phyloP scores from a whole-genome alignment of 2,888 invertebrate species.

The Caradrina kadenii region DNA sequence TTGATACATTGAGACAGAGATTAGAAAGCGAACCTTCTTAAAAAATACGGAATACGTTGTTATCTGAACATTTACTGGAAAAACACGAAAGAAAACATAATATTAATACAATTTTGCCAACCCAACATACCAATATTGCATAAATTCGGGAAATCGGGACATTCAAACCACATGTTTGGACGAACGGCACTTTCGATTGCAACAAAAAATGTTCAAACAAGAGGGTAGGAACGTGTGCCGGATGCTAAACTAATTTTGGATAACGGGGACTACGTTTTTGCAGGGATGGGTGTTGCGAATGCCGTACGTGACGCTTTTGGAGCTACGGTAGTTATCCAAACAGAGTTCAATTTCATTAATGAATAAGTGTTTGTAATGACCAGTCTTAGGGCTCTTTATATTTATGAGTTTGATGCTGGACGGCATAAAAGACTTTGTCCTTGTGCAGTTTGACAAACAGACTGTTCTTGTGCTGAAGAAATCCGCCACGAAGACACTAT shows the following conservation, averaged over 20 bases:
- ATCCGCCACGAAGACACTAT: neutral
- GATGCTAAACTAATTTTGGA: conserved; percentile 77
- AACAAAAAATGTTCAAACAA: conserved; percentile 68
- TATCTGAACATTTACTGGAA: too few species aligned
- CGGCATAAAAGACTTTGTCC: too few species aligned
- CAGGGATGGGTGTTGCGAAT: conserved; percentile 42
- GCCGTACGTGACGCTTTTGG: conserved; percentile 6
- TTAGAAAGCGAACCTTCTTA: too few species aligned
- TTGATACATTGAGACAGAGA: too few species aligned
- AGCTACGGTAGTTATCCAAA: conserved; percentile 22
- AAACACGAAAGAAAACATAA: neutral
- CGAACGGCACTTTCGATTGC: conserved; percentile 66
- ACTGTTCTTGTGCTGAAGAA: too few species aligned
- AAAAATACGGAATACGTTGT: too few species aligned
- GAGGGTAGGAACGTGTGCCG: conserved; percentile 72
- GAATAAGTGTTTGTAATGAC: neutral
- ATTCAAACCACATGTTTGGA: conserved; percentile 58
- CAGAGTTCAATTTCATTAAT: neutral
- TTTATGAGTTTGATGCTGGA: too few species aligned
- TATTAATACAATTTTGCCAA: conserved; percentile 17
- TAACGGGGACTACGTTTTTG: conserved; percentile 72
- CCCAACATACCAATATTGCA: conserved; percentile 59
- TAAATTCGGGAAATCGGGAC: conserved; percentile 34
- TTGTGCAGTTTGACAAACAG: too few species aligned
- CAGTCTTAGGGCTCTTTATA: neutral